A percentile compares a stretch with the other conserved stretches of the same genome.
Conservation (phyloP, 2,888 invertebrate species). For the Oscheius sp. region DNA sequence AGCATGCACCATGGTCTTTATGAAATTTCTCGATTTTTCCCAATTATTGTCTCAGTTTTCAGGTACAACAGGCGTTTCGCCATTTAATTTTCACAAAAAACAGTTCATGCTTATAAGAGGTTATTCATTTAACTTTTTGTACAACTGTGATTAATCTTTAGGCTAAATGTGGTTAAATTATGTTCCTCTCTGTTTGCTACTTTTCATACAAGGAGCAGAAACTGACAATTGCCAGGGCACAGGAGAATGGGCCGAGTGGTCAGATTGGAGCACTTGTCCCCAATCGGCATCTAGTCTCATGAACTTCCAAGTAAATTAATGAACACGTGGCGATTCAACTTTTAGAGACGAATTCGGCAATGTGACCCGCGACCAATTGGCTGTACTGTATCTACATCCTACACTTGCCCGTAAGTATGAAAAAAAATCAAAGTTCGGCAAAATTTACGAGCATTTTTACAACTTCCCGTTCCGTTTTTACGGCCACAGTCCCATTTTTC, state of each 20-base stretch:
- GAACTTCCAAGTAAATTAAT: slow-evolving; percentile 19
- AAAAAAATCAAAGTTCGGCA: not conserved
- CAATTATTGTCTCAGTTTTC: not conserved
- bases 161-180: slow-evolving; percentile 18
- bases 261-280: slow-evolving; percentile 25
- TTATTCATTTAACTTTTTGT: not conserved
- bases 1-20: slow-evolving; percentile 5
- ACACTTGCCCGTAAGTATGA: slow-evolving; percentile 26
- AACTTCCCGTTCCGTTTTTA: slow-evolving; percentile 7
- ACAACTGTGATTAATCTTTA: not conserved
- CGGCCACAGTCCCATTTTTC: not conserved
- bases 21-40: not conserved
- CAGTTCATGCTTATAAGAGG: slow-evolving; percentile 12
- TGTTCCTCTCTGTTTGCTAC: not conserved
- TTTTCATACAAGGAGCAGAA: not conserved
- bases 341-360: slow-evolving; percentile 15
- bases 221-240: not conserved
- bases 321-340: not conserved
- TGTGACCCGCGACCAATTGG: slow-evolving; percentile 21
- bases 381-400: not conserved
- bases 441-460: not conserved
- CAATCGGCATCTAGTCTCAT: not conserved
- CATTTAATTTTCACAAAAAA: not conserved
- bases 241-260: slow-evolving; percentile 25
- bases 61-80: slow-evolving; percentile 15